A percentile compares a stretch with the other conserved stretches of the same genome.
Evolutionary conservation across 2,888 invertebrate genomes (phyloP).

Genomic region (Dasysyrphus albostriatus): DNA sequence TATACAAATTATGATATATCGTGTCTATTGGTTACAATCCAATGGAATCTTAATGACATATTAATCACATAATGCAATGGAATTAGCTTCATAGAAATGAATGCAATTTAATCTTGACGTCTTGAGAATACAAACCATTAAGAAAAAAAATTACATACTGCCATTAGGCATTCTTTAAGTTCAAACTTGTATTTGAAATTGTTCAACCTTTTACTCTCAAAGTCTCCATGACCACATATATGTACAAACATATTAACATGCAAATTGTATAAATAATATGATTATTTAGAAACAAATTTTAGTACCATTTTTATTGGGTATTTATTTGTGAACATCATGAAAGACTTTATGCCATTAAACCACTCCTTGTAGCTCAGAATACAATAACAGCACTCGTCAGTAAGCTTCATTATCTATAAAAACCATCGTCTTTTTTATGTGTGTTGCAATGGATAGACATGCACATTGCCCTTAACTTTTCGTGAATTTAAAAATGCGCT

Average conservation of each 20-base stretch:
- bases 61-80: constrained; percentile 26
- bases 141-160: neutral
- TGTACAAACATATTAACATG: constrained; percentile 12
- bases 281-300: constrained; percentile 10
- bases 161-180: constrained; percentile 20
- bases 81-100: constrained; percentile 6
- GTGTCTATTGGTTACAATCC: constrained; percentile 6
- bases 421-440: constrained; percentile 16
- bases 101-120: constrained; percentile 11
- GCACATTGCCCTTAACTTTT: constrained; percentile 65
- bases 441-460: constrained; percentile 41
- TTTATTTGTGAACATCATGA: neutral
- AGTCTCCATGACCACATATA: neutral
- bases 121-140: constrained; percentile 12
- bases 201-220: constrained; percentile 11
- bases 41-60: constrained; percentile 37
- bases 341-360: neutral
- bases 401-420: constrained; percentile 27
- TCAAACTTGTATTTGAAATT: constrained; percentile 26
- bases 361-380: constrained; percentile 4
- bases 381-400: neutral
- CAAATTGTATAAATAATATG: neutral
- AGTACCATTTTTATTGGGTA: constrained; percentile 10
- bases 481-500: constrained; percentile 48
- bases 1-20: constrained; percentile 22